Conservation (phyloP, 2,797 vertebrate species). For the Neopelma chrysocephalum region DNA sequence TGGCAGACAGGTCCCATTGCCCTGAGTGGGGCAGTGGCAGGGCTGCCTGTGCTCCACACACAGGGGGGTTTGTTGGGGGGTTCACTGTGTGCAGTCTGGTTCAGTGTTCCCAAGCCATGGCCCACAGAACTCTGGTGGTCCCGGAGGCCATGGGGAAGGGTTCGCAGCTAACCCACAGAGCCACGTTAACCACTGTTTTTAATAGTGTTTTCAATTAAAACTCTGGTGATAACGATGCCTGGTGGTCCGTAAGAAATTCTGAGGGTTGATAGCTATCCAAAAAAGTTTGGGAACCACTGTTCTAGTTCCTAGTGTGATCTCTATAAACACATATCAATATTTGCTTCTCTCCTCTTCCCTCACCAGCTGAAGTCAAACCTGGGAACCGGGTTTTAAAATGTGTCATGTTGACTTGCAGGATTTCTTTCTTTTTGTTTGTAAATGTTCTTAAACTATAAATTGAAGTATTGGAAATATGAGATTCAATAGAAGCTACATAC, state of each 20-base stretch:
- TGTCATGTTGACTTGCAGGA: not conserved
- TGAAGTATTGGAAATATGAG: not conserved
- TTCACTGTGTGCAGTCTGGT: conserved; percentile 28
- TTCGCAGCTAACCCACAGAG: conserved; percentile 21
- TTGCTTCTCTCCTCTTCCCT: not conserved
- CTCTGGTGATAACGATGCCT: conserved; percentile 37
- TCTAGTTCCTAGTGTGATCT: not conserved
- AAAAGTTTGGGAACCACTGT: not conserved
- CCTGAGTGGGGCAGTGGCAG: not conserved
- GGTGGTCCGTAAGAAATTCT: conserved; percentile 43
- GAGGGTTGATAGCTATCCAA: conserved; percentile 47
- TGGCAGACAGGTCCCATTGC: not conserved
- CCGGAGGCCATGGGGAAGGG: conserved; percentile 30
- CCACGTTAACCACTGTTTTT: conserved; percentile 36
- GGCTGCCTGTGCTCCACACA: not conserved
- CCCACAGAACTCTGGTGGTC: conserved; percentile 44
- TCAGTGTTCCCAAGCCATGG: not conserved
- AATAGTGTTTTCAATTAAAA: conserved; percentile 66
- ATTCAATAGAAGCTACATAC: not conserved
- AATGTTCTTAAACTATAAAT: not conserved
- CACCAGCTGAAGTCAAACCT: not conserved
- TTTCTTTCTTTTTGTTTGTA: not conserved
- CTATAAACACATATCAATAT: not conserved
- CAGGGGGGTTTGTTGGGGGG: not conserved
- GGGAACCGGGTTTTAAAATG: not conserved